Evolutionary conservation across 2,113 vertebrate genomes (phyloP).

Genomic region (Dromaius novaehollandiae): DNA sequence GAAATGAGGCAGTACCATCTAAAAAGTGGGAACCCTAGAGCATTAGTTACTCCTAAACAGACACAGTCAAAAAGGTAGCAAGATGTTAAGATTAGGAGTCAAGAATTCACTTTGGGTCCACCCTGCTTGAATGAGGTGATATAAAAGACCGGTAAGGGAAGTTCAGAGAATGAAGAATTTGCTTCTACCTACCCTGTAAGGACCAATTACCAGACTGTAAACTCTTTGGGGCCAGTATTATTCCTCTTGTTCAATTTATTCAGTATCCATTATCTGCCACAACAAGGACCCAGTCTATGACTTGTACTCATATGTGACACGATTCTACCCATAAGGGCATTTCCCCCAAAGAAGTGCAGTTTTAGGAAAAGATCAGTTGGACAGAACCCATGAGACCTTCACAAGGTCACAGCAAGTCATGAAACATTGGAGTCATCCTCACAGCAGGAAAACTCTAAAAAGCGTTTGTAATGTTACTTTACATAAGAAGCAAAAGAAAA

Average conservation of each 20-base stretch:
- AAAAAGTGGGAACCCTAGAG: fast-evolving
- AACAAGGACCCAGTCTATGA: background rate
- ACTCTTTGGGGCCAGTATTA: too few relatives aligned
- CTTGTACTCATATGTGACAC: background rate
- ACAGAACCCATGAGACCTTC: background rate
- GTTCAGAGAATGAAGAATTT: background rate
- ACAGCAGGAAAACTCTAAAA: background rate
- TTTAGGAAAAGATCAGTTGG: background rate
- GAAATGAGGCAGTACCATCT: background rate
- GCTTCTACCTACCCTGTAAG: background rate
- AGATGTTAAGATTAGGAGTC: background rate
- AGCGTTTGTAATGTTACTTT: background rate
- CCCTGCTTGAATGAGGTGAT: background rate
- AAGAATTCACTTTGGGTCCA: background rate
- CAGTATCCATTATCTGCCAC: background rate
- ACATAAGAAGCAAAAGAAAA: background rate
- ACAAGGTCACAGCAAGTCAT: background rate
- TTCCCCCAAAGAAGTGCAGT: fast-evolving
- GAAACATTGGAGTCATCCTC: background rate
- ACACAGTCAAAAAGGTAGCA: background rate
- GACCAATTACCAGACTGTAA: background rate
- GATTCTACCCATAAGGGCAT: fast-evolving
- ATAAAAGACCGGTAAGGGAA: fast-evolving
- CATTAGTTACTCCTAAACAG: background rate
- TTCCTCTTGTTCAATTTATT: background rate